Base-by-base conservation (phyloP, 2,113 vertebrate species). In the Xenopus borealis region DNA sequence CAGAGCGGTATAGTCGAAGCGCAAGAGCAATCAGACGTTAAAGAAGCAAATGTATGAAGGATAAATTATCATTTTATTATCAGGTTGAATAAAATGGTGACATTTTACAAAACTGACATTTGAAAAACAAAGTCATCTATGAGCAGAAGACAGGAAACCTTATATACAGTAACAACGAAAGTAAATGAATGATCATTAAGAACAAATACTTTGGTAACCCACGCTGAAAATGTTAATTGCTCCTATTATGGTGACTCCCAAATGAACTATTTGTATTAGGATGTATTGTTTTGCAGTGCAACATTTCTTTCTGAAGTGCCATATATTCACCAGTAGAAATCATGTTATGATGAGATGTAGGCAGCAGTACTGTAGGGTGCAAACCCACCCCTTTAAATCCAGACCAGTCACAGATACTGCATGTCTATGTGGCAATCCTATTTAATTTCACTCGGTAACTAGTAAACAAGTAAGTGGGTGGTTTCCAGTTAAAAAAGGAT, bases 151-250 rank as follows among this genome's bases (percentile, higher is more conserved):
- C 6, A 66, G 18, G 65, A 65, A 65, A 55, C 50, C 53, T 10
- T 30, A 73, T 10, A 59, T n/a, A 10, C 27, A 55, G 27, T 17
- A 14, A 58, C 30, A 58, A 65, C 50, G 27, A 68, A 75, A 75
- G 44, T 33, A 66, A 68, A 68, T 69, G 33, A 61, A 46, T 47
- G 30, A 18, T 16, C 55, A 33, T 19, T 40, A 7, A 9, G 33
- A 68, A 61, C 1, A 61, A 68, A 67, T n/a, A 12, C 44, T 30
- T 61, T 33, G 59, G 44, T 40, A 68, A 68, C 18, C 65, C 57
- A 74, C 55, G 17, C 57, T 62, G 30, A 61, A 68, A 68, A 67
- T 75, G 72, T 75, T 75, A 75, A 75, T 69, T 75, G 68, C 72
- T 62, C 45, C 52, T 69, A 62, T 69, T 68, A 75, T 75, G 8